Evolutionary conservation across 30 jellyfish, hydroid and myxozoan genomes (phyloP).

Genomic region (Mastigias papua): DNA sequence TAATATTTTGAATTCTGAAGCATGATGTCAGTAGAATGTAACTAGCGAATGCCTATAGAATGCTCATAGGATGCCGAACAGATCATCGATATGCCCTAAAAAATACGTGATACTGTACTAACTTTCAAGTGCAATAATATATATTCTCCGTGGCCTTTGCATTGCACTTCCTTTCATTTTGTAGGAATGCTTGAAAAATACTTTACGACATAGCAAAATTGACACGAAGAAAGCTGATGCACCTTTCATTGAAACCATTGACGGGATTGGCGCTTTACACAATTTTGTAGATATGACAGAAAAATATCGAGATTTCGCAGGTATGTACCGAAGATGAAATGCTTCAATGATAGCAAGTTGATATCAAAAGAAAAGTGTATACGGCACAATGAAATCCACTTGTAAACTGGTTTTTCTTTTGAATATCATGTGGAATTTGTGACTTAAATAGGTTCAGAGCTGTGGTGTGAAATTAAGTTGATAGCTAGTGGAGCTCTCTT

Average conservation of each 20-base stretch:
- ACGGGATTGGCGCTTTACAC: constrained; percentile 53
- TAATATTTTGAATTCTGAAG: too few relatives aligned
- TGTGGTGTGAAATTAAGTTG: background rate
- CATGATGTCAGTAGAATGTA: too few relatives aligned
- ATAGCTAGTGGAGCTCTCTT: background rate
- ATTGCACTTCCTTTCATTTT: too few relatives aligned
- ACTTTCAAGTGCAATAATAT: too few relatives aligned
- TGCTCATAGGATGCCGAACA: too few relatives aligned
- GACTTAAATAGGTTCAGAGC: background rate
- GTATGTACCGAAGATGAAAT: constrained; percentile 21
- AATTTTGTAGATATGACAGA: constrained; percentile 68
- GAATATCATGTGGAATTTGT: background rate
- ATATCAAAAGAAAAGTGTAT: background rate
- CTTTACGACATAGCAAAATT: constrained; percentile 53
- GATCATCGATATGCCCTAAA: too few relatives aligned
- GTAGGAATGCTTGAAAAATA: constrained; percentile 74
- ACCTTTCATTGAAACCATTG: constrained; percentile 56
- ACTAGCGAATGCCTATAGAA: too few relatives aligned
- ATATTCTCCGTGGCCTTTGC: too few relatives aligned
- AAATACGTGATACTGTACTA: too few relatives aligned
- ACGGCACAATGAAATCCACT: background rate
- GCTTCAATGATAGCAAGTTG: background rate
- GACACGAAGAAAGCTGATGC: constrained; percentile 39
- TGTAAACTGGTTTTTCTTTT: background rate
- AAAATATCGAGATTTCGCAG: constrained; percentile 48